Evolutionary conservation across 2,797 vertebrate species (phyloP).

Genomic region (Esox lucius): DNA sequence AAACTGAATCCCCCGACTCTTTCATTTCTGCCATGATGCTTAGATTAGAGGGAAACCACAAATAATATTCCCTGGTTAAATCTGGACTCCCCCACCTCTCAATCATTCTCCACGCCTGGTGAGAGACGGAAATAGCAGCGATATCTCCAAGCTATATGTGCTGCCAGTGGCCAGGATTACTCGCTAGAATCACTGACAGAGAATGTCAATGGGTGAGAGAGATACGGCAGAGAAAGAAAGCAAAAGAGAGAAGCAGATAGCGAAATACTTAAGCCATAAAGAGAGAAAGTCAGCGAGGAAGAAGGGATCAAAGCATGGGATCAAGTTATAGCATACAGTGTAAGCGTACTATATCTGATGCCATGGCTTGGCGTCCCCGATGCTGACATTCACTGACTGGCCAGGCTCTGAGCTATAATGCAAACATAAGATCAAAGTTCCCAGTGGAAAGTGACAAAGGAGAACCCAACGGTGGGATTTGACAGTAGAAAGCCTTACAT

Average conservation of each 20-base stretch:
- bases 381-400: background rate
- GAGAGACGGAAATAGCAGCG: conserved; percentile 38
- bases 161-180: conserved; percentile 18
- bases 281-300: conserved; percentile 13
- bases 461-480: conserved; percentile 3
- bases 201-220: conserved; percentile 9
- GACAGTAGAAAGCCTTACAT: background rate
- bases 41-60: background rate
- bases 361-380: conserved; percentile 26
- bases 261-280: conserved; percentile 31
- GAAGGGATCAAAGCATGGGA: conserved; percentile 4
- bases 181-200: conserved; percentile 8
- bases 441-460: conserved; percentile 10
- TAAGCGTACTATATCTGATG: conserved; percentile 37
- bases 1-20: background rate
- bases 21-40: background rate
- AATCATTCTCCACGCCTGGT: conserved; percentile 11
- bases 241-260: conserved; percentile 17
- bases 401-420: conserved; percentile 26
- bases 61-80: background rate
- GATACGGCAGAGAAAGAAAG: background rate
- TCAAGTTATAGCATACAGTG: conserved; percentile 20
- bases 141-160: conserved; percentile 41
- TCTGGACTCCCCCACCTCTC: conserved; percentile 40
- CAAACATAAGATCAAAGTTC: conserved; percentile 48